These are phyloP conservation scores for Drosophila niveifrons DNA, from an alignment of 2,888 invertebrate genomes.

Conservation along the genomic window DNA sequence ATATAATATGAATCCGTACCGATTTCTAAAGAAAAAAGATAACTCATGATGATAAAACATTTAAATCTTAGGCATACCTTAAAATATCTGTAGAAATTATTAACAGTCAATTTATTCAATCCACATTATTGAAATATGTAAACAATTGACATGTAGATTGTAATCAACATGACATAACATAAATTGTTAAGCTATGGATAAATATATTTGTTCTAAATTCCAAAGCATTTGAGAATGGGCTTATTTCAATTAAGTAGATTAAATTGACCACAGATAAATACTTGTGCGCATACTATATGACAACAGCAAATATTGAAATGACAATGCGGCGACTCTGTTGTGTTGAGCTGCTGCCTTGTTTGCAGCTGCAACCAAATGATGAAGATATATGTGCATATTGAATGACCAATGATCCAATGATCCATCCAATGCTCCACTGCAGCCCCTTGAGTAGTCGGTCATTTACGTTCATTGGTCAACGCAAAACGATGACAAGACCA, in stretches of 20 bases:
- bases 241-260: conserved; percentile 53
- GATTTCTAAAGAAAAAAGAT: not conserved
- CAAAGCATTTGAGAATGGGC: conserved; percentile 26
- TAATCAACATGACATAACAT: conserved; percentile 10
- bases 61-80: not conserved
- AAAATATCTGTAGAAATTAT: not conserved
- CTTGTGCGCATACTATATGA: conserved; percentile 16
- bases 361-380: conserved; percentile 54
- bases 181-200: conserved; percentile 11
- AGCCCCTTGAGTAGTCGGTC: conserved; percentile 38
- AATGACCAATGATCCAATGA: conserved; percentile 66
- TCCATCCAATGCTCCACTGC: conserved; percentile 23
- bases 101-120: not conserved
- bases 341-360: conserved; percentile 29
- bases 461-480: conserved; percentile 34
- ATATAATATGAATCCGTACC: not conserved
- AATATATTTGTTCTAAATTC: conserved; percentile 37
- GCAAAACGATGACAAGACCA: conserved; percentile 55
- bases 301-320: conserved; percentile 55
- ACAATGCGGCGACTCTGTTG: conserved; percentile 61
- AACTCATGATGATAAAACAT: too few relatives aligned
- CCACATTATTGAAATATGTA: not conserved
- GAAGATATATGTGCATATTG: conserved; percentile 66
- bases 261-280: conserved; percentile 58
- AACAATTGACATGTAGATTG: not conserved